These are phyloP conservation scores for Geothlypis trichas DNA, from an alignment of 2,113 vertebrate genomes.

Conservation along the genomic window DNA sequence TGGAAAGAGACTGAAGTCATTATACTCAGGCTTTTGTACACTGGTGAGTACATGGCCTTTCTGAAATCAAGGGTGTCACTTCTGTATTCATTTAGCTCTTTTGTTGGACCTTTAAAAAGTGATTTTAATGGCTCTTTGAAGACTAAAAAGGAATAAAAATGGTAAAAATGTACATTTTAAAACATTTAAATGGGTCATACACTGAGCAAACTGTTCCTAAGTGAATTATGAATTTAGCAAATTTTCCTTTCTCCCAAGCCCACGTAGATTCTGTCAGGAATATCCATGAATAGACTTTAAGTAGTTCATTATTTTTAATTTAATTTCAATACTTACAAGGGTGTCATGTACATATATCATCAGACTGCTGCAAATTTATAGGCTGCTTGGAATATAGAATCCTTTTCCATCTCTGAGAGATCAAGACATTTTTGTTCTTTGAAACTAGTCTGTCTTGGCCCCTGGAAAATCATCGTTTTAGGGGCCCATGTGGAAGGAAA, in stretches of 20 bases:
- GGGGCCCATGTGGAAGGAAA: not conserved
- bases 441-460: not conserved
- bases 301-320: slow-evolving; percentile 39
- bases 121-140: not conserved
- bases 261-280: slow-evolving; percentile 22
- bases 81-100: not conserved
- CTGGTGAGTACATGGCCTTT: not conserved
- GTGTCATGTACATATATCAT: not conserved
- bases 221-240: slow-evolving; percentile 43
- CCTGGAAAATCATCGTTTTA: not conserved
- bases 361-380: not conserved
- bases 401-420: not conserved
- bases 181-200: slow-evolving; percentile 1
- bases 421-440: not conserved
- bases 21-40: not conserved
- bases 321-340: slow-evolving; percentile 6
- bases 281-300: slow-evolving; percentile 34
- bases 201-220: slow-evolving; percentile 22
- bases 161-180: not conserved
- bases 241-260: slow-evolving; percentile 27
- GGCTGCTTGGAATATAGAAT: not conserved
- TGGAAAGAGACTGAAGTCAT: not conserved
- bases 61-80: not conserved
- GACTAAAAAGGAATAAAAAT: not conserved
- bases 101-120: not conserved